These are phyloP conservation scores for Gallinago solitaria DNA, from an alignment of 2,797 vertebrate genomes.

Conservation along the genomic window DNA sequence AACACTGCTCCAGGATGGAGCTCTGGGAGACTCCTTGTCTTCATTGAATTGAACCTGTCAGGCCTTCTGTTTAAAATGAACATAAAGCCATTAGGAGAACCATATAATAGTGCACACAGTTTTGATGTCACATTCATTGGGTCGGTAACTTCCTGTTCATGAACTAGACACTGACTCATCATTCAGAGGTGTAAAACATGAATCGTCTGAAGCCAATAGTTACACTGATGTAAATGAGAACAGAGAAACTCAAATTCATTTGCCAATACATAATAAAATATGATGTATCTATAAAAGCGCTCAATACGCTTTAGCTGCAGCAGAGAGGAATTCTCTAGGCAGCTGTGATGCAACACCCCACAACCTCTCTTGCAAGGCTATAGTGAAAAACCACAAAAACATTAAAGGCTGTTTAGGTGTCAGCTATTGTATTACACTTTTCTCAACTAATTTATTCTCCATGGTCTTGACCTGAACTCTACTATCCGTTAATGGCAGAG, in stretches of 20 bases:
- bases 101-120: fast-evolving
- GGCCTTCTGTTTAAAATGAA: neutral
- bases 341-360: neutral
- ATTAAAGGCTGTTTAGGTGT: neutral
- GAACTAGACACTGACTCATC: neutral
- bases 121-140: neutral
- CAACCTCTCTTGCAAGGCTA: neutral
- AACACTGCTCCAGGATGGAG: neutral
- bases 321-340: slow-evolving; percentile 25
- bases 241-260: neutral
- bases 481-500: slow-evolving; percentile 10
- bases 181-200: neutral
- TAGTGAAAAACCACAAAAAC: slow-evolving; percentile 24
- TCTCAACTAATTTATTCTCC: slow-evolving; percentile 69
- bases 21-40: neutral
- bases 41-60: neutral
- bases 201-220: fast-evolving
- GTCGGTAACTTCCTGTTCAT: neutral
- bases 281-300: neutral
- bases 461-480: slow-evolving; percentile 30
- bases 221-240: neutral
- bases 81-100: neutral
- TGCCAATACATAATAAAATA: slow-evolving; percentile 3
- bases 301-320: neutral
- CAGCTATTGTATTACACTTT: slow-evolving; percentile 23